Evolutionary conservation across 2,797 vertebrate genomes (phyloP).

Genomic region (Uromys caudimaculatus): DNA sequence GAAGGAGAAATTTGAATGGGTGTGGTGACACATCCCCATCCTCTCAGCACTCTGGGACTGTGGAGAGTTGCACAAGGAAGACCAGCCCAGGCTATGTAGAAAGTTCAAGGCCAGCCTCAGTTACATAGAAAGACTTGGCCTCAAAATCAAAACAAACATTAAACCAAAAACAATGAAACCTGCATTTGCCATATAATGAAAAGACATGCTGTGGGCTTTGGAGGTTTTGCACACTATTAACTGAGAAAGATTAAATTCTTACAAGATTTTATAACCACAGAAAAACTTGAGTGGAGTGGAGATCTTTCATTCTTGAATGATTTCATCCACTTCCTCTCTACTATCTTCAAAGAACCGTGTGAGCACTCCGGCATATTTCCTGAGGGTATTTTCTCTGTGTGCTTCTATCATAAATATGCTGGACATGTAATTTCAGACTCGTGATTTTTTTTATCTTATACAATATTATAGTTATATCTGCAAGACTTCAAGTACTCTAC

Average conservation of each 20-base stretch:
- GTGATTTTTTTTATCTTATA: neutral
- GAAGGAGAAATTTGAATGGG: no score
- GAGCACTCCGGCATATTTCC: neutral
- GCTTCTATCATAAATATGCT: neutral
- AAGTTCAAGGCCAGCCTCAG: neutral
- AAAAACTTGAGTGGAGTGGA: neutral
- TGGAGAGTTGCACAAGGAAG: neutral
- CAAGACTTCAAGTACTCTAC: neutral
- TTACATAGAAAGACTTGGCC: neutral
- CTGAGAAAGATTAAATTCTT: neutral
- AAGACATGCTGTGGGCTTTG: neutral
- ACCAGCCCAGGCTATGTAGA: neutral
- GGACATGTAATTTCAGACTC: neutral
- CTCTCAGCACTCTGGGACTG: neutral
- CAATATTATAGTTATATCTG: conserved; percentile 24
- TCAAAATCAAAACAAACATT: neutral
- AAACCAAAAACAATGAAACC: neutral
- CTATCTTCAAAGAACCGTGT: neutral
- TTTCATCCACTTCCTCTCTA: neutral
- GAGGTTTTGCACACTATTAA: neutral
- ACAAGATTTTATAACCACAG: neutral
- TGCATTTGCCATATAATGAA: neutral
- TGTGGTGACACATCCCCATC: neutral
- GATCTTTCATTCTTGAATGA: neutral
- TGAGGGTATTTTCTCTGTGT: neutral